Base-by-base conservation (phyloP, 2,888 invertebrate genomes). In the Tyria jacobaeae region DNA sequence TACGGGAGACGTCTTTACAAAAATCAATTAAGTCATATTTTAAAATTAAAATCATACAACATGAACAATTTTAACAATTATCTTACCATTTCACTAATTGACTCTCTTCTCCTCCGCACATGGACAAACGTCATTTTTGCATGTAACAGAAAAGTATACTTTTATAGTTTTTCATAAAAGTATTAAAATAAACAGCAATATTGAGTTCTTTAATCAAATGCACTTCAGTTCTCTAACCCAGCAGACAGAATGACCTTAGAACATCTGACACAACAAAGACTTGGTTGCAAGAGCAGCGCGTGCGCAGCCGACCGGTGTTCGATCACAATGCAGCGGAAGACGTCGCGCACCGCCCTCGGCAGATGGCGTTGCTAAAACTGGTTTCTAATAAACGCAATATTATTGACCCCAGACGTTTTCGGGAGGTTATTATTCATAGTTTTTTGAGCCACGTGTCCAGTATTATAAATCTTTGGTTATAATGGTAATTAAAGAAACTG, bases 251-350 rank as follows among this genome's bases (percentile, higher is more conserved):
- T 72, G 75, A 77, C 76, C 78, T 72, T 64, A 82, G 76, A 68
- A 70, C 63, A 68, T 64, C 64, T 65, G 74, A 72, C 63, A 69
- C 68, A 60, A 65, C 37, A 73, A 73, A 75, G 76, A 62, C 68
- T 68, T 65, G 58, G 70, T 64, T 84, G 89, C 89, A 86, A 78
- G 54, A 54, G 64, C 79, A 85, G 86, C 91, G 91, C 92, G 91
- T 90, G 92, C 91, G 89, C 63, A 44, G 27, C 87, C 76, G 76
- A 80, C 87, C 87, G 88, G 85, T 87, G 89, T 80, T 77, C 72
- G 59, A 51, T 75, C 83, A 92, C 92, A 93, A 93, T 89, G 87
- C 90, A 91, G 79, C 93, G 93, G 93, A 93, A 92, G 92, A 91
- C 86, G 90, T 48, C 56, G 59, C 63, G 63, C 56, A 64, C 83